Evolutionary conservation across 2,113 vertebrate genomes (phyloP), one percentile per base, ranked within the genome.

Genomic region (Rhizomys pruinosus): DNA sequence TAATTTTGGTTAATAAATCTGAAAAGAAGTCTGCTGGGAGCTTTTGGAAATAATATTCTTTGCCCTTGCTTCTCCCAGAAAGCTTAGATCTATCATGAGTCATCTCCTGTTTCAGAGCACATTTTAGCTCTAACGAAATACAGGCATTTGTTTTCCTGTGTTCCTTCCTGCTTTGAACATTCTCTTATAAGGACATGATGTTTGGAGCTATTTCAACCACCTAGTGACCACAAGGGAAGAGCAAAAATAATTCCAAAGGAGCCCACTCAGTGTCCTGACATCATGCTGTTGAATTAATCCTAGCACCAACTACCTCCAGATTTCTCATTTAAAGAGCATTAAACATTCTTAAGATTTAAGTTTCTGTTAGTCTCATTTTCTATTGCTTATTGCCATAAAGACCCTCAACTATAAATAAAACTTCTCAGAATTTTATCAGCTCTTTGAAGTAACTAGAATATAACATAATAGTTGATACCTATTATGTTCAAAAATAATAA

Each of bases 61-160:
- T 68, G 29, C 19, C 34, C 20, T 94, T 84, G 17, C 55, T 59
- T 94, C 55, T 95, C 32, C 42, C 20, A 93, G 32, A 7, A 94
- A 94, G n/a, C 55, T 87, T 84, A 87, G 11, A 84, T 81, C 37
- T 86, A 80, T 84, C 39, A 52, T 87, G 61, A 94, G 73, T 95
- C 71, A 91, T 94, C 32, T 94, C 59, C 76, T 90, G 8, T 59
- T 87, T 64, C 12, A 72, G n/a, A 55, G 15, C 17, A 84, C 68
- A 84, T 93, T 94, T 94, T 87, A 93, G n/a, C 39, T 93, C 93
- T 89, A 95, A 92, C 34, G 84, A 94, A 94, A 95, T 91, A 7
- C 61, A 96, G 32, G 20, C 42, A 87, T 94, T 96, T 94, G 44
- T 94, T 95, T 91, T 94, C 64, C 42, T 95, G 93, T 94, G 89